A percentile compares a stretch with the other conserved stretches of the same genome.
Evolutionary conservation across 92 coral and sea anemone species (phyloP).

Genomic region (Zoanthus sociatus): DNA sequence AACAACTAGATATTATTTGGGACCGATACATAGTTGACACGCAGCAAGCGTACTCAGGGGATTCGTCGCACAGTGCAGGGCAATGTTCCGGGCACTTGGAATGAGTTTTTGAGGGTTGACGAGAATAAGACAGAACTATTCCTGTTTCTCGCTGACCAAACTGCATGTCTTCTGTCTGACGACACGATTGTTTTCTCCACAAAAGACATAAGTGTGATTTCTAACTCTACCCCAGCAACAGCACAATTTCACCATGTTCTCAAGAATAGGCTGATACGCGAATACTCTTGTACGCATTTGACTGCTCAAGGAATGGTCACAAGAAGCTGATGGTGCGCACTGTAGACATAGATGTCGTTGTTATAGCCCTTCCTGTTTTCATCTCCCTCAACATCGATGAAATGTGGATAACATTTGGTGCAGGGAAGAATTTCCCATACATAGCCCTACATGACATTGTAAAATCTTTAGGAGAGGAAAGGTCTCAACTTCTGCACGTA

Average conservation of each 20-base stretch:
- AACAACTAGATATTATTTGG: constrained; percentile 20
- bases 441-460: not conserved
- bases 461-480: not conserved
- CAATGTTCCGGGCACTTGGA: constrained; percentile 31
- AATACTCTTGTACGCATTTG: not conserved
- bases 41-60: constrained; percentile 39
- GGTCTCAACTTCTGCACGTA: not conserved
- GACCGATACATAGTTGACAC: constrained; percentile 9
- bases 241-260: not conserved
- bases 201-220: not conserved
- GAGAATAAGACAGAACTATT: constrained; percentile 33
- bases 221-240: not conserved
- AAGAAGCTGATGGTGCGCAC: no score
- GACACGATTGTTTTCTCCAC: constrained; percentile 12
- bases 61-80: constrained; percentile 19
- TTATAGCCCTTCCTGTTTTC: not conserved
- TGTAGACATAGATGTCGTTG: no score
- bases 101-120: constrained; percentile 19
- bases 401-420: not conserved
- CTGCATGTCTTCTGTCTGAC: not conserved
- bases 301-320: not conserved
- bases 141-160: no score
- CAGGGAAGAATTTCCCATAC: not conserved
- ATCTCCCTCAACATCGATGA: not conserved
- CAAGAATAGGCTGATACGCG: not conserved